Percentiles rank a stretch among this genome's conserved stretches.
These are phyloP conservation scores for Litoditis marina DNA, from an alignment of 2,888 invertebrate species.

Conservation along the genomic window DNA sequence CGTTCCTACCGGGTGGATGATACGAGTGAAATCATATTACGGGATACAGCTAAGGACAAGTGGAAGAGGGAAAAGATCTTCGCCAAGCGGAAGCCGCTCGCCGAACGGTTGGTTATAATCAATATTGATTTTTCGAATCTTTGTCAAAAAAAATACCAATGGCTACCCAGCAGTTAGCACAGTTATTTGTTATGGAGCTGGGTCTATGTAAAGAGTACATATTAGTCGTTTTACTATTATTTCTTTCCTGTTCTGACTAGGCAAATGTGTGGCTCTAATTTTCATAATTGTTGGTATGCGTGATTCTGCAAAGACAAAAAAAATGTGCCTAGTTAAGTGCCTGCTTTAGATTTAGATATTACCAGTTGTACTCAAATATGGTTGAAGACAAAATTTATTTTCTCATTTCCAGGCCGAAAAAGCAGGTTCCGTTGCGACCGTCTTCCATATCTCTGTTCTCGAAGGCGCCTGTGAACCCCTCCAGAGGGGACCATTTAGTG, in stretches of 20 bases:
- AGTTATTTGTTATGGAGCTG: too few relatives aligned
- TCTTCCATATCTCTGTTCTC: conserved; percentile 1
- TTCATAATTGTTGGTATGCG: too few relatives aligned
- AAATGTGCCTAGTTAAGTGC: neutral
- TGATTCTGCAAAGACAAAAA: conserved; percentile 6
- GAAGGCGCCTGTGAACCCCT: conserved; percentile 9
- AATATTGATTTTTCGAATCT: too few relatives aligned
- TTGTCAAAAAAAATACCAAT: too few relatives aligned
- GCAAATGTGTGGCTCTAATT: too few relatives aligned
- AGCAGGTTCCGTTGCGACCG: conserved; percentile 9
- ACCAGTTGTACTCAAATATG: neutral
- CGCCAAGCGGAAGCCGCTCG: conserved; percentile 8
- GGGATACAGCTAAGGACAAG: conserved; percentile 14
- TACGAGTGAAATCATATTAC: conserved; percentile 6
- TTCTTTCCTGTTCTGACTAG: too few relatives aligned
- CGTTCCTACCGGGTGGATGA: conserved; percentile 16
- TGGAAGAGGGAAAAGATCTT: conserved; percentile 17
- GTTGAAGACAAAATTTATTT: neutral
- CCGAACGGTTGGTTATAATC: too few relatives aligned
- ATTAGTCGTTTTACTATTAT: too few relatives aligned
- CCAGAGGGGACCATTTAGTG: conserved; percentile 19
- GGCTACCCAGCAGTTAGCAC: too few relatives aligned
- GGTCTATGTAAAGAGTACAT: too few relatives aligned
- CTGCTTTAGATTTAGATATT: neutral
- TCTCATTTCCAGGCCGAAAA: conserved; percentile 1